Percentiles rank a stretch among this genome's conserved stretches.
phyloP scores from a whole-genome alignment of 2,888 invertebrate genomes.

The Drosophila acutilabella region DNA sequence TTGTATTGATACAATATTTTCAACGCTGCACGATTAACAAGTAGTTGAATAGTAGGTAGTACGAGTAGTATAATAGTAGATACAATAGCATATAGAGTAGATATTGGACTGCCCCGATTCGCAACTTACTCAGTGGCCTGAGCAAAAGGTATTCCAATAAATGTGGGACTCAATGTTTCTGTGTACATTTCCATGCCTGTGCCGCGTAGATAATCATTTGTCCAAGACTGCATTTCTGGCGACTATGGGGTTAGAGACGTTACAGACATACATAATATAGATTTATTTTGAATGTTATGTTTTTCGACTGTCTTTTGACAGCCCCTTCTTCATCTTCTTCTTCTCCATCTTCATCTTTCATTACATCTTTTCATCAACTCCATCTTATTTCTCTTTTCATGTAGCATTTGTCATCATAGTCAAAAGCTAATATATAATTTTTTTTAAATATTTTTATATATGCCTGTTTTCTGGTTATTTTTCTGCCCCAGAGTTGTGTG shows the following conservation, averaged over 20 bases:
- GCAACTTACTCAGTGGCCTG: slow-evolving; percentile 99
- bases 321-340: slow-evolving; percentile 26
- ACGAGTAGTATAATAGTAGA: slow-evolving; percentile 57
- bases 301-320: slow-evolving; percentile 42
- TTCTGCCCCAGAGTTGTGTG: slow-evolving; percentile 61
- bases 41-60: slow-evolving; percentile 72
- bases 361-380: slow-evolving; percentile 4
- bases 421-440: slow-evolving; percentile 17
- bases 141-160: slow-evolving; percentile 99
- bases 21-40: slow-evolving; percentile 79
- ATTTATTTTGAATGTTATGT: slow-evolving; percentile 55
- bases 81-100: slow-evolving; percentile 73
- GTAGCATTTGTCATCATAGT: slow-evolving; percentile 23
- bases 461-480: slow-evolving; percentile 46
- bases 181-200: slow-evolving; percentile 99
- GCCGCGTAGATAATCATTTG: slow-evolving; percentile 99
- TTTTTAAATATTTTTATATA: background rate
- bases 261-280: slow-evolving; percentile 65
- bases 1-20: slow-evolving; percentile 45
- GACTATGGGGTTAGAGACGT: slow-evolving; percentile 87
- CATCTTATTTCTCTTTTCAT: background rate
- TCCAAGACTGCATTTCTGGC: slow-evolving; percentile 98
- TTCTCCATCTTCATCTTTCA: slow-evolving; percentile 4
- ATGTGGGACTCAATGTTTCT: slow-evolving; percentile 98
- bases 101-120: slow-evolving; percentile 71